Base-by-base conservation (phyloP, 2,797 vertebrate species). In the Urocyon cinereoargenteus region DNA sequence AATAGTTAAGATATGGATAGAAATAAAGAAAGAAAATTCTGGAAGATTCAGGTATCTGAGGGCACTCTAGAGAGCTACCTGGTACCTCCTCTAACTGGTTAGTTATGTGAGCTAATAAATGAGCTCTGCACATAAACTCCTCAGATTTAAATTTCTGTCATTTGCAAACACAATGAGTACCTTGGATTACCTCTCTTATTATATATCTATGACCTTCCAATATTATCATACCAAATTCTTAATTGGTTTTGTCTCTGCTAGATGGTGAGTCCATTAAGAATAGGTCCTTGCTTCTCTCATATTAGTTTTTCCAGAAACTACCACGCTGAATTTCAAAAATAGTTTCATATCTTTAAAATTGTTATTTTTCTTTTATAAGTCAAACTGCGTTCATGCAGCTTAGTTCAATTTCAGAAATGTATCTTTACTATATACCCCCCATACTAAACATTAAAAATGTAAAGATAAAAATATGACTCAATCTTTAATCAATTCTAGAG, bases 291-390 rank as follows among this genome's bases (percentile, higher is more conserved):
- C 22, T 88, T 84, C 79, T 53, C 34, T 75, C 14, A n/a, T 68
- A 61, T 45, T 72, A 40, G 18, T 83, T 93, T 79, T n/a, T 36
- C 55, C 13, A 34, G 34, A 45, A 88, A 15, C 31, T 49, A 45
- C 10, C 2, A 87, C 7, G 19, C 49, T 66, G 72, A 87, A 73
- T 84, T 97, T 95, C 36, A 59, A 72, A 82, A 72, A 55, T 21
- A 57, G 62, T 57, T 68, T 84, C 24, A 85, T 77, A 61, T 24
- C 9, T 79, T 95, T 88, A 87, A 85, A 88, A 93, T 49, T 68
- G 3, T 16, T 40, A 75, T 31, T 91, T 82, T 86, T 97, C 61
- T 51, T 51, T 92, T 11, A 6, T 81, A 82, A 77, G 57, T 89
- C 62, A 24, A 62, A 34, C 26, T 90, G n/a, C 90, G 22, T 57